Base-by-base conservation (phyloP, 2,797 vertebrate species). In the Clarias fuscus region DNA sequence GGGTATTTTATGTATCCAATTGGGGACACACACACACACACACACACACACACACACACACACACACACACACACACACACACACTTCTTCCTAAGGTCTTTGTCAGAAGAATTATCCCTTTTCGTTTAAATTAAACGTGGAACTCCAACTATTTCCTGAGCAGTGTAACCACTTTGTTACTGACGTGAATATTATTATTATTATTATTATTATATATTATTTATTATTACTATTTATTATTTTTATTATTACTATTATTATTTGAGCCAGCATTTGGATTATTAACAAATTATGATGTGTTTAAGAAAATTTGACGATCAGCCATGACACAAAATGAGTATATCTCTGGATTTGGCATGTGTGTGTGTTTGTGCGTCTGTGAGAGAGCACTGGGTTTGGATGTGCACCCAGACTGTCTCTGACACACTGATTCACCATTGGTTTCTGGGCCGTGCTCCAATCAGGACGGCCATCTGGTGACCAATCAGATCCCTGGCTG, bases 401-500 rank as follows among this genome's bases (percentile, higher is more conserved):
- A 94, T 93, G 89, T 90, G 88, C 90, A 93, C 92, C 91, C 92
- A 92, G 91, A 91, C 90, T 88, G 91, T 91, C 89, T 92, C 92
- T 92, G 91, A 93, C 91, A 91, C 91, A 91, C 88, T 92, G 93
- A 93, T 93, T 94, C 92, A 93, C 89, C 90, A 13, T 90, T 91
- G 89, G 92, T 93, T 91, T 93, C 94, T 93, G 93, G 94, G 93
- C 91, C 71, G 61, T 82, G 86, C 91, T 95, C 95, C 94, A 95
- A 92, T 93, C 92, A 93, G 93, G 91, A 92, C 91, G 92, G 93
- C 93, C 94, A 94, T 94, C 94, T 94, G 94, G 92, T 94, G 92
- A 93, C 93, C 95, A 95, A 94, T 95, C 93, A 93, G 91, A 91
- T 92, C 89, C 88, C 93, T 92, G 85, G 92, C 90, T 93, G 90